Percentiles rank a stretch among this genome's conserved stretches.
These are phyloP conservation scores for Pyrocoelia pectoralis DNA, from an alignment of 2,888 invertebrate genomes.

Conservation along the genomic window DNA sequence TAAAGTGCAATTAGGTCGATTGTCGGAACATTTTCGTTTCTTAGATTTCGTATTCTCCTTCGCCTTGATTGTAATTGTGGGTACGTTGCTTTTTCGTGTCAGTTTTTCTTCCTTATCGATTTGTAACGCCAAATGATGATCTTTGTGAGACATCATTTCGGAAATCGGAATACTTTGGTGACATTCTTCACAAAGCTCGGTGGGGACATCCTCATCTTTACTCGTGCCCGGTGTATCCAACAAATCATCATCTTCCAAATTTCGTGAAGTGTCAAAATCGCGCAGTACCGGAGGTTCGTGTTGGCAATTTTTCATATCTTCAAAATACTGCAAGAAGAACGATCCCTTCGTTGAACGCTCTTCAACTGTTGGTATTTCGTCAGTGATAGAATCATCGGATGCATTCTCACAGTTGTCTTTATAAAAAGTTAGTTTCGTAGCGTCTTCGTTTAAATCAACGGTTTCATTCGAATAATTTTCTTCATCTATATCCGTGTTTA, in stretches of 20 bases:
- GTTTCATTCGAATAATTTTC: background rate
- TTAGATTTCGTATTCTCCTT: conserved; percentile 29
- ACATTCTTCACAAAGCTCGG: conserved; percentile 74
- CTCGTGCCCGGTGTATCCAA: conserved; percentile 12
- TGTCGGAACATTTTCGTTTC: conserved; percentile 29
- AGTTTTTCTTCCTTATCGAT: conserved; percentile 50
- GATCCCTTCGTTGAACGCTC: conserved; percentile 36
- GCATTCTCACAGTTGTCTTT: conserved; percentile 14
- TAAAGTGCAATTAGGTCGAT: conserved; percentile 27
- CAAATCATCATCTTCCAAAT: conserved; percentile 34
- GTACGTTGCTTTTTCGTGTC: conserved; percentile 40
- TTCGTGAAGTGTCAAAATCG: conserved; percentile 51
- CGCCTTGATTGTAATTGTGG: conserved; percentile 20
- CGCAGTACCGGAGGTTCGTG: conserved; percentile 30
- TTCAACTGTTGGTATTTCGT: conserved; percentile 18
- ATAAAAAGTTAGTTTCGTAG: conserved; percentile 20
- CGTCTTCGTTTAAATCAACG: conserved; percentile 17
- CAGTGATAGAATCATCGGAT: conserved; percentile 30
- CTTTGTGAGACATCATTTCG: conserved; percentile 77
- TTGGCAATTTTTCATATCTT: conserved; percentile 27
- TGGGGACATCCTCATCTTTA: conserved; percentile 47
- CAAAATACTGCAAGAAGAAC: conserved; percentile 49
- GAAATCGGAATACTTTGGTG: conserved; percentile 66
- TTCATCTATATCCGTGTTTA: conserved; percentile 23
- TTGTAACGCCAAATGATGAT: conserved; percentile 80